These are phyloP conservation scores for Strongylocentrotus purpuratus DNA, from an alignment of 35 echinoderm and acorn worm genomes.

Conservation along the genomic window DNA sequence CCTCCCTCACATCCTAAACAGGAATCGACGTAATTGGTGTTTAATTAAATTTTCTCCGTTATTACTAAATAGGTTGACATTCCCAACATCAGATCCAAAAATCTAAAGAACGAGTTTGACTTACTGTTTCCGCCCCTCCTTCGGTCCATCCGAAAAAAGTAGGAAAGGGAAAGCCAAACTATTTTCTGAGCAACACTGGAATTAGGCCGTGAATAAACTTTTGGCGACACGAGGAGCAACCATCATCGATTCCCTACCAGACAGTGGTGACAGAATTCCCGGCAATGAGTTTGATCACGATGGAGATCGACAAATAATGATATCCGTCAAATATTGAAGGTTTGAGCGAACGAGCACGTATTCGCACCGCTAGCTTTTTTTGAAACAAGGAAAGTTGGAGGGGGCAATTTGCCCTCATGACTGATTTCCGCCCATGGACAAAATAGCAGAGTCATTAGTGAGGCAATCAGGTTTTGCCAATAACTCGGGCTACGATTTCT, in stretches of 20 bases:
- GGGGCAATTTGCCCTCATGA: no score
- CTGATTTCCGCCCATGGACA: no score
- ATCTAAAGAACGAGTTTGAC: background rate
- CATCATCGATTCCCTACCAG: background rate
- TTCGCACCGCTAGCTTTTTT: no score
- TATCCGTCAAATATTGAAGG: slow-evolving; percentile 16
- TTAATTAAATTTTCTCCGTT: background rate
- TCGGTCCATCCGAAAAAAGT: background rate
- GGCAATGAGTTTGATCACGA: background rate
- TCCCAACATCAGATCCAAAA: background rate
- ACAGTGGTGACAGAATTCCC: slow-evolving; percentile 28
- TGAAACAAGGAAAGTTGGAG: no score
- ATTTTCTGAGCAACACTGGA: background rate
- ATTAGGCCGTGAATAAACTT: slow-evolving; percentile 17
- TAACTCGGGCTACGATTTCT: no score
- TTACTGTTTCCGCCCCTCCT: background rate
- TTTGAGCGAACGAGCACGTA: background rate
- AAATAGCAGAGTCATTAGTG: no score
- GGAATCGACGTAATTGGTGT: no score
- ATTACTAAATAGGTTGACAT: background rate
- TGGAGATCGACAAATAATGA: slow-evolving; percentile 3
- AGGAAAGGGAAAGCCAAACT: background rate
- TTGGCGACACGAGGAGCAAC: background rate
- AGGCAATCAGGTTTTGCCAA: no score
- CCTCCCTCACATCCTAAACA: no score